Base-by-base conservation (phyloP, 2,888 invertebrate genomes). In the Subacronicta megacephala region DNA sequence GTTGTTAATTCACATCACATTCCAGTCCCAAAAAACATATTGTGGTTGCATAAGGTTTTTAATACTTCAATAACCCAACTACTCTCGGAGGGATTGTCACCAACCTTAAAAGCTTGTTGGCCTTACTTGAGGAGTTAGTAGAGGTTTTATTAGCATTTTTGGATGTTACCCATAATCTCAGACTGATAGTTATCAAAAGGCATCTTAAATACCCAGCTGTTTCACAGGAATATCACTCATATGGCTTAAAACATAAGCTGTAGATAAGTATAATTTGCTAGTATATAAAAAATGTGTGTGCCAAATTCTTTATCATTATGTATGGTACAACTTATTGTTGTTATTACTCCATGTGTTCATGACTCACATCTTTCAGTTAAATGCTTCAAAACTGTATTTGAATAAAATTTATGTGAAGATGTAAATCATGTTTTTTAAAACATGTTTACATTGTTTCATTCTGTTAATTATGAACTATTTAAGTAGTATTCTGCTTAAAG, bases 241-340 rank as follows among this genome's bases (percentile, higher is more conserved):
- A 67, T 7, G 0, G 0, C 3, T 23, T 20, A 7, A 23, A 68
- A 47, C 0, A 38, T 53, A 53, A 10, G 43, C 62, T 53, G 2
- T 26, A 38, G 26, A 26, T 26, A 10, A 3, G 26, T 26, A 10
- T 26, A 9, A 2, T 10, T 23, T 10, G 26, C 7, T 23, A 9
- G 13, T 38, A 47, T 17, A 23, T 4, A 47, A 53, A 35, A 13
- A n/a, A 18, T n/a, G 3, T 45, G n/a, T 60, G 35, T 59, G 56
- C 31, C 26, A 40, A 62, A 61, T 46, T 31, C 23, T 23, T 55
- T 57, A 58, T 54, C 54, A 55, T 26, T 53, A 17, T 49, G 16
- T 49, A 45, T 4, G 33, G 17, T 10, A 42, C 46, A 62, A 45
- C 41, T 36, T 69, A 65, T 63, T 56, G 23, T 45, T 69, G 45